Percentiles rank a stretch among this genome's conserved stretches.
Conservation (phyloP, 2,113 vertebrate species). For the Microtus oregoni region DNA sequence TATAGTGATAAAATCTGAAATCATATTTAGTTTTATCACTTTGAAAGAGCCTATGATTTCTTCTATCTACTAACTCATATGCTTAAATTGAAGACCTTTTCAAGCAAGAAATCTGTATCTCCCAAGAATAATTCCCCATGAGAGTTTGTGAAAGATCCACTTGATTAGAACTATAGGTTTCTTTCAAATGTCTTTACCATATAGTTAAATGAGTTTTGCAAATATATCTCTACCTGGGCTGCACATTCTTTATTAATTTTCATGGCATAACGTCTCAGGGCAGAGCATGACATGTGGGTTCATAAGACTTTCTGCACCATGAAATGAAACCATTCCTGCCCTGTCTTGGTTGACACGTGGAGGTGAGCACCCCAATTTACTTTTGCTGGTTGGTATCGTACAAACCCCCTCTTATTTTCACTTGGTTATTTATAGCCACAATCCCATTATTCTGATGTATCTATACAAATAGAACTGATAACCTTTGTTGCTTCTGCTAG, state of each 20-base stretch:
- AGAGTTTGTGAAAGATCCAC: background rate
- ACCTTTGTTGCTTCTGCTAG: background rate
- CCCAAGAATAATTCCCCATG: background rate
- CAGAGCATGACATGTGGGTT: background rate
- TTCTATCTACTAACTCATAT: background rate
- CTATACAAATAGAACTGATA: conserved; percentile 21
- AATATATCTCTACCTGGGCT: background rate
- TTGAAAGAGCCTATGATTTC: background rate
- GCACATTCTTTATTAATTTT: conserved; percentile 13
- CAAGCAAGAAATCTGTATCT: conserved; percentile 8
- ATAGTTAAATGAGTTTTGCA: conserved; percentile 26
- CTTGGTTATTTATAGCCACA: conserved; percentile 44
- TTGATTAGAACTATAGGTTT: background rate
- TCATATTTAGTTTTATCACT: background rate
- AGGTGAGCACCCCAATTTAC: conserved; percentile 9
- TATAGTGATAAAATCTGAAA: background rate
- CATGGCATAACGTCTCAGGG: background rate
- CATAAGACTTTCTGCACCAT: background rate
- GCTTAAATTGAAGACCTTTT: background rate
- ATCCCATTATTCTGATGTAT: conserved; percentile 28
- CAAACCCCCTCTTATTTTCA: conserved; percentile 16
- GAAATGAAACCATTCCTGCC: background rate
- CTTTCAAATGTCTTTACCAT: background rate
- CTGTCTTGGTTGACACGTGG: background rate
- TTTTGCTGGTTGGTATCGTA: conserved; percentile 15